Base-by-base conservation (phyloP, 2,797 vertebrate species). In the Philypnodon macrostomus region DNA sequence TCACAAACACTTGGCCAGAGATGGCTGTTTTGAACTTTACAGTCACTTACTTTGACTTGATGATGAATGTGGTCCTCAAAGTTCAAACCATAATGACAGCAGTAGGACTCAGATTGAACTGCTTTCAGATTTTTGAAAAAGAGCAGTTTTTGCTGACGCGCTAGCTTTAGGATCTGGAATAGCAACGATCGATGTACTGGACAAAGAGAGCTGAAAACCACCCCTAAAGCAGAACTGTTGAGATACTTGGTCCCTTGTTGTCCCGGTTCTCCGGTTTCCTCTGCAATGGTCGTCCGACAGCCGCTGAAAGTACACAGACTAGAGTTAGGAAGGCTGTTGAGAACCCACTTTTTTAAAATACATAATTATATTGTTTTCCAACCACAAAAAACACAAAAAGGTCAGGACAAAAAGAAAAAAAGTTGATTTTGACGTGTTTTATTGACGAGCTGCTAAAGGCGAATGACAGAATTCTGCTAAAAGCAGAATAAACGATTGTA, bases 141-240 rank as follows among this genome's bases (percentile, higher is more conserved):
- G n/a, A 82, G 42, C 64, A 76, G 69, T 70, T 87, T 82, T 75
- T 96, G 91, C 85, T 93, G 89, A 50, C 85, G 85, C 67, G 93
- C 86, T 80, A 91, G 89, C 87, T 91, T 94, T 77, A 99, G 87
- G 84, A 98, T 92, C 81, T 89, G 85, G 85, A 90, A 87, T 73
- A 95, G 88, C 84, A 97, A 91, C 67, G 90, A 91, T 78, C 84
- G 86, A 85, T 99, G 97, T 80, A 90, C 90, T 53, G 83, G 88
- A 84, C 97, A 99, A 75, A 95, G 89, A 42, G 90, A 90, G 72
- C 86, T 82, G 73, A 98, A 88, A 86, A 97, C 91, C 75, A 85
- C 91, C 81, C 84, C 90, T 92, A 98, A 87, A 10, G 73, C 59
- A 48, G 79, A 79, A 19, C 37, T 63, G 36, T 58, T 56, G 36